phyloP scores from a whole-genome alignment of 2,797 vertebrate genomes.

The Falco columbarius region DNA sequence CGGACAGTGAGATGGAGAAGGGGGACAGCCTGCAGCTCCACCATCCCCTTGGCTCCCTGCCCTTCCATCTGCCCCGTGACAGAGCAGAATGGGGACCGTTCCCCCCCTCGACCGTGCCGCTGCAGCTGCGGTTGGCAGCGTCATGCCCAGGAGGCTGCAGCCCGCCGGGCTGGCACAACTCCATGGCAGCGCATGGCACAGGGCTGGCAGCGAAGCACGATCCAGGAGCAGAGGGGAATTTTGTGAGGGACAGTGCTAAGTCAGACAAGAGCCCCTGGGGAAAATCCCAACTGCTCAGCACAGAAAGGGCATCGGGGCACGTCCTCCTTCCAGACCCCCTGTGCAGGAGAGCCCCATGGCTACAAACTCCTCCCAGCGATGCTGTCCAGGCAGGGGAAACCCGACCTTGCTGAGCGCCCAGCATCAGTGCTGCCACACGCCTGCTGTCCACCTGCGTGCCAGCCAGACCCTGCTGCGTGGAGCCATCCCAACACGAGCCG shows the following conservation, averaged over 20 bases:
- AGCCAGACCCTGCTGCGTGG: neutral
- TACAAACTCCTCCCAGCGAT: rapidly evolving
- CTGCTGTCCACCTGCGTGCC: neutral
- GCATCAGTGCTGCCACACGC: neutral
- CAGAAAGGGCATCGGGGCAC: neutral
- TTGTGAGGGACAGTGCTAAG: neutral
- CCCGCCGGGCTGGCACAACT: neutral
- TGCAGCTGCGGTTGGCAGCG: neutral
- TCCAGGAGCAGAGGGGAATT: neutral
- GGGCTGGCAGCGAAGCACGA: neutral
- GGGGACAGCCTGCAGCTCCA: neutral
- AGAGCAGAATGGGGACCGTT: neutral
- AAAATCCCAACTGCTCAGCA: neutral
- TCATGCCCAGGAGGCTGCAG: neutral
- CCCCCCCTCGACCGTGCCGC: rapidly evolving
- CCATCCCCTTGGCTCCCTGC: neutral
- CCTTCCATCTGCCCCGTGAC: neutral
- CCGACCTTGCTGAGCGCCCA: neutral
- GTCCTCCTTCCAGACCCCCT: neutral
- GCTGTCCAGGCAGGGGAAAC: neutral
- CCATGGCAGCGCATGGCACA: neutral
- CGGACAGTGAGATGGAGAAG: neutral
- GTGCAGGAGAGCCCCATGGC: neutral
- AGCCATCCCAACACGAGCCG: neutral
- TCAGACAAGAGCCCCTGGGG: neutral